Evolutionary conservation across 2,113 vertebrate genomes (phyloP).

Genomic region (Leiothrix lutea): DNA sequence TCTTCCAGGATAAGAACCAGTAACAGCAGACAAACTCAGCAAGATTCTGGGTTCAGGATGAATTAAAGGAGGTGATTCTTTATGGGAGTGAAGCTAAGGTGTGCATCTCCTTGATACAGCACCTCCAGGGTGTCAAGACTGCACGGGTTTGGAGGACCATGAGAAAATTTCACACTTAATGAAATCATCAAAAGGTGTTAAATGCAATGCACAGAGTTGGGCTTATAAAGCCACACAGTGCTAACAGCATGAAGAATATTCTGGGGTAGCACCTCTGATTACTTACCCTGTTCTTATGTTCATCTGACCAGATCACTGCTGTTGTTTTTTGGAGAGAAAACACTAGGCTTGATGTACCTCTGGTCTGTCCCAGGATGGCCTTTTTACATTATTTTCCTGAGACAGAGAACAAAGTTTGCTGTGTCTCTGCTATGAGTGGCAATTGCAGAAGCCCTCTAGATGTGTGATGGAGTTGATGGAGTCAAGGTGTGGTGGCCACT

Average conservation of each 20-base stretch:
- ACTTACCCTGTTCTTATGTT: not conserved
- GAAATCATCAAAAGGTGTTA: not conserved
- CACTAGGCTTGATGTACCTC: not conserved
- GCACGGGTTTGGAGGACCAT: not conserved
- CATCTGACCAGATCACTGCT: not conserved
- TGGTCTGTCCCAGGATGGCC: not conserved
- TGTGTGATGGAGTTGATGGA: not conserved
- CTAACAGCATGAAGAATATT: not conserved
- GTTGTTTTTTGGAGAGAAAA: not conserved
- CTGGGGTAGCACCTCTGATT: not conserved
- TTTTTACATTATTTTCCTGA: not conserved
- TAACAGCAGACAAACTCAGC: not conserved
- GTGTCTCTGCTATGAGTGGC: not conserved
- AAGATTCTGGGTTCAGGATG: not conserved
- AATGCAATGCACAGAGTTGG: not conserved
- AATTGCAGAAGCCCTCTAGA: not conserved
- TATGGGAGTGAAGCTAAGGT: not conserved
- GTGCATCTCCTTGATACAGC: not conserved
- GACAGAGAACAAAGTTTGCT: not conserved
- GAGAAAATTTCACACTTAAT: not conserved
- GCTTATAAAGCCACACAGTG: not conserved
- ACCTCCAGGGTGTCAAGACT: not conserved
- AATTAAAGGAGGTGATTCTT: not conserved
- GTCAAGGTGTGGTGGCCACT: not conserved
- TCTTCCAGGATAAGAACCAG: not conserved